Evolutionary conservation across 2,888 invertebrate species (phyloP), one percentile per base, ranked within the genome.

Genomic region (Scaptomyza parva): DNA sequence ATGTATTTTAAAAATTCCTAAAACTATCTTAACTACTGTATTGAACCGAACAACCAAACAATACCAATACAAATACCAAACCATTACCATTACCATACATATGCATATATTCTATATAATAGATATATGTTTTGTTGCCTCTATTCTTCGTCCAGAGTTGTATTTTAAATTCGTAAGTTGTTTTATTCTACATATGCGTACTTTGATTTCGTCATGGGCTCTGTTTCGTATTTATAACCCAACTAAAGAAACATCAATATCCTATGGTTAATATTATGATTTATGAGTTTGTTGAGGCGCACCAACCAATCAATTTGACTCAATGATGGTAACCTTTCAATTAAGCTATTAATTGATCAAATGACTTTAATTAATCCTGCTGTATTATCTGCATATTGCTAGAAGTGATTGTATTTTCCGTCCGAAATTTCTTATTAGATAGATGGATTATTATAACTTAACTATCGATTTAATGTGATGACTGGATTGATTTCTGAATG

Each of bases 151-250:
- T 33, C 51, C 76, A 60, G 33, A 47, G 35, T 64, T 71, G 48
- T 65, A 43, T 40, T 50, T 39, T 14, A 35, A 72, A 45, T 51
- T 67, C 45, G 62, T 73, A 73, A 67, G 37, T 55, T 66, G 51
- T n/a, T 62, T 53, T 52, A 62, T 67, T 62, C 55, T 40, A 76
- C 53, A 59, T 33, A 24, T 26, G n/a, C n/a, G n/a, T n/a, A 9
- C 50, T 77, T 73, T 53, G 37, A 53, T 51, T 22, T 67, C 59
- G 45, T 50, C 55, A 44, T 53, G 67, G 79, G 83, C 82, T 55
- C 79, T 87, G 88, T 86, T 82, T 82, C 80, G 73, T 82, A 82
- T 87, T 87, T 82, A 87, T 82, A 86, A 87, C 86, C 88, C 86
- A 76, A 76, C 51, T 44, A 30, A 44, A 43, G 11, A 45, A 51